phyloP scores from a whole-genome alignment of 1,140 invertebrate species.

The Neodiprion fabricii region DNA sequence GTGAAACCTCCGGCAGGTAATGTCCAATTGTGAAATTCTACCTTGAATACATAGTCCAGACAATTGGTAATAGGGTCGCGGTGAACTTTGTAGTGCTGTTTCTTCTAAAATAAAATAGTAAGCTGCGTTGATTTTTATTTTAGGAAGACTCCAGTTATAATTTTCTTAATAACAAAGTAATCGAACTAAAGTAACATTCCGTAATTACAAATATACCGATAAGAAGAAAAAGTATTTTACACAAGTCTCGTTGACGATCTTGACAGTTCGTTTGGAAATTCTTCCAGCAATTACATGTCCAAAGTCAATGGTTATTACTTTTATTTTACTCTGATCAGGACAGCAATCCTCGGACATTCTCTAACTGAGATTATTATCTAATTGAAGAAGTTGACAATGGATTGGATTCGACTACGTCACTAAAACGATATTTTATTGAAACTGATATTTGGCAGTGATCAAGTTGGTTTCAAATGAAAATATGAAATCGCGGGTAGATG shows the following conservation, averaged over 20 bases:
- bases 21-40: slow-evolving; percentile 39
- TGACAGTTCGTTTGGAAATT: slow-evolving; percentile 34
- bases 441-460: too few relatives aligned
- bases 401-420: too few relatives aligned
- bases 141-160: slow-evolving; percentile 13
- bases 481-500: too few relatives aligned
- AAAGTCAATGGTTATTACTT: slow-evolving; percentile 36
- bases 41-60: slow-evolving; percentile 45
- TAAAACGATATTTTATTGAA: too few relatives aligned
- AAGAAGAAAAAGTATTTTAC: slow-evolving; percentile 27
- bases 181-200: not conserved
- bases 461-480: too few relatives aligned
- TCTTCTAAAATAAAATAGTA: slow-evolving; percentile 26
- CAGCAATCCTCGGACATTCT: not conserved
- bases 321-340: not conserved
- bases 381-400: too few relatives aligned
- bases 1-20: slow-evolving; percentile 32
- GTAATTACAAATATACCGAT: not conserved
- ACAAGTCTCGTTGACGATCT: slow-evolving; percentile 40
- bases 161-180: slow-evolving; percentile 3
- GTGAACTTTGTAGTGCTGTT: slow-evolving; percentile 36
- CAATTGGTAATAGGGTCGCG: slow-evolving; percentile 43
- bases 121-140: not conserved
- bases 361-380: not conserved
- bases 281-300: slow-evolving; percentile 37